phyloP scores from a whole-genome alignment of 1,140 invertebrate genomes.

The Drosophila serrata region DNA sequence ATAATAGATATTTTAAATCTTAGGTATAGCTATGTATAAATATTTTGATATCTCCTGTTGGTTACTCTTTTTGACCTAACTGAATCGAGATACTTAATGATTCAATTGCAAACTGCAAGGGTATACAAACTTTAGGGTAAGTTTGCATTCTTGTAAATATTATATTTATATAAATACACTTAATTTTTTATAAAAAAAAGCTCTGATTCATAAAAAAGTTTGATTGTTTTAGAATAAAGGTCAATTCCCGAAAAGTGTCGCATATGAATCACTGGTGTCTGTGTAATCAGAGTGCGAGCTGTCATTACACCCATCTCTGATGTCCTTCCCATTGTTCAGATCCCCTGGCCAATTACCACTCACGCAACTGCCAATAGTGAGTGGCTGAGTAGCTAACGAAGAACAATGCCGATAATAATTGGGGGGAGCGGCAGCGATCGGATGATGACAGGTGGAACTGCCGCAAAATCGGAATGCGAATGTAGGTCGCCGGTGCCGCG shows the following conservation, averaged over 20 bases:
- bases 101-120: too few species aligned
- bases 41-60: too few species aligned
- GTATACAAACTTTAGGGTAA: too few species aligned
- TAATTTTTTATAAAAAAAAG: too few species aligned
- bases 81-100: too few species aligned
- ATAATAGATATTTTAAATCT: too few species aligned
- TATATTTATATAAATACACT: too few species aligned
- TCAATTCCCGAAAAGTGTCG: constrained; percentile 13
- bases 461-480: constrained; percentile 38
- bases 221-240: too few species aligned
- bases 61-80: too few species aligned
- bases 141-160: too few species aligned
- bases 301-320: constrained; percentile 8
- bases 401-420: constrained; percentile 8
- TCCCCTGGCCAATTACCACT: background rate
- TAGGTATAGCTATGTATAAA: too few species aligned
- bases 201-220: too few species aligned
- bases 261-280: constrained; percentile 18
- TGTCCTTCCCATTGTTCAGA: constrained; percentile 23
- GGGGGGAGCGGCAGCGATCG: constrained; percentile 3
- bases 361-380: constrained; percentile 21
- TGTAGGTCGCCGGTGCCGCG: constrained; percentile 62
- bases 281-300: constrained; percentile 7
- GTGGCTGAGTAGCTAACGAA: background rate
- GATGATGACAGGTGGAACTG: constrained; percentile 13